phyloP scores from a whole-genome alignment of 1,140 invertebrate species.

The Drosophila aff. region DNA sequence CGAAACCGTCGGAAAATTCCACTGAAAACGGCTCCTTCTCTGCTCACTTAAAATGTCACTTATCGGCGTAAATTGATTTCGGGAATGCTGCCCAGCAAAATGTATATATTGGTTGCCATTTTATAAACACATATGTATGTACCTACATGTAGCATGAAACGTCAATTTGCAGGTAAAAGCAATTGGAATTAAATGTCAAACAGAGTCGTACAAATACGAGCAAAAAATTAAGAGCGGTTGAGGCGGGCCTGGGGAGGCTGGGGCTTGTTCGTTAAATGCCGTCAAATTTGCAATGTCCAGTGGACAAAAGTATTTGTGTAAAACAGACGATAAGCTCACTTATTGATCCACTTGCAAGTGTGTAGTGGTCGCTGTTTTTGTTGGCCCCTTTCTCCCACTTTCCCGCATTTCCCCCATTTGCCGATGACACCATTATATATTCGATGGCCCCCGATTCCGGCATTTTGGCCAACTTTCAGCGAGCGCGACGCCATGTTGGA shows the following conservation, averaged over 20 bases:
- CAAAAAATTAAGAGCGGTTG: conserved; percentile 4
- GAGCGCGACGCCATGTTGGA: conserved; percentile 65
- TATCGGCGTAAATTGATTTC: conserved; percentile 24
- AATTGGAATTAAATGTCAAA: conserved; percentile 80
- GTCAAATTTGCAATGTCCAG: conserved; percentile 71
- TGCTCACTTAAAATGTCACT: conserved; percentile 14
- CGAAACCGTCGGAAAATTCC: conserved; percentile 31
- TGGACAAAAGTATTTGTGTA: conserved; percentile 79
- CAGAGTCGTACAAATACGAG: conserved; percentile 21
- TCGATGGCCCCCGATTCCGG: conserved; percentile 9
- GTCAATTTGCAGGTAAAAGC: conserved; percentile 80
- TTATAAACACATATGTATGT: conserved; percentile 24
- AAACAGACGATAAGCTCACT: conserved; percentile 76
- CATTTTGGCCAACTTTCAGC: conserved; percentile 60
- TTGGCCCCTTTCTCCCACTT: not conserved
- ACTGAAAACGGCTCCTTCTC: not conserved
- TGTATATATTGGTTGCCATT: conserved; percentile 45
- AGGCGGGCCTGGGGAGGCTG: not conserved
- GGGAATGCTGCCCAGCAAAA: conserved; percentile 8
- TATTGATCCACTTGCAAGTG: conserved; percentile 73
- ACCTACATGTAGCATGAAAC: conserved; percentile 52
- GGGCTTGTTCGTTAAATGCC: conserved; percentile 53
- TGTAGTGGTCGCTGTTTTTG: conserved; percentile 45
- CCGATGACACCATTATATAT: conserved; percentile 9
- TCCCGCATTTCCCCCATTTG: not conserved